phyloP scores from a whole-genome alignment of 2,113 vertebrate species.

The Blennius ocellaris region DNA sequence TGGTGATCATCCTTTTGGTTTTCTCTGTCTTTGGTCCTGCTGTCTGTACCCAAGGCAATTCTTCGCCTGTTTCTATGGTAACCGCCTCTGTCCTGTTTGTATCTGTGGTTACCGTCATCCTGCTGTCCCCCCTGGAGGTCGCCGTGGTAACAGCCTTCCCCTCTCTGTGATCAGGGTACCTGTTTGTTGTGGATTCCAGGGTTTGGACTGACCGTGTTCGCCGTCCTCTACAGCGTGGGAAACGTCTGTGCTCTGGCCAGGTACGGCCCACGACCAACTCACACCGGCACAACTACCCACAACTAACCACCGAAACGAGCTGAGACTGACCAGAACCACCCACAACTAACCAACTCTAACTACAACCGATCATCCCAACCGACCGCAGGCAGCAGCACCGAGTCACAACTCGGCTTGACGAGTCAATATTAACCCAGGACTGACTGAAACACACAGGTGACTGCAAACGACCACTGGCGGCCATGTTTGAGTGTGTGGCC shows the following conservation, averaged over 20 bases:
- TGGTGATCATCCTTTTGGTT: background rate
- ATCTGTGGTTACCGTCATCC: background rate
- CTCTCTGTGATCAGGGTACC: conserved; percentile 64
- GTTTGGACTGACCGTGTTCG: conserved; percentile 74
- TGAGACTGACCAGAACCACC: background rate
- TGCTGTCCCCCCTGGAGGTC: background rate
- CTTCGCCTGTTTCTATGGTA: background rate
- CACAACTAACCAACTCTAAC: background rate
- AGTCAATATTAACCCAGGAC: too few species aligned
- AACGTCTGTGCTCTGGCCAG: conserved; percentile 81
- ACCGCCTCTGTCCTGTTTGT: background rate
- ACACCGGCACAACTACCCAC: background rate
- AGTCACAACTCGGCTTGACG: too few species aligned
- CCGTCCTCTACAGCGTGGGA: conserved; percentile 80
- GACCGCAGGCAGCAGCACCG: background rate
- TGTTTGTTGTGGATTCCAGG: conserved; percentile 81
- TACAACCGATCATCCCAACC: background rate
- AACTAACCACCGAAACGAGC: background rate
- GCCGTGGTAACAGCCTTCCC: conserved; percentile 8
- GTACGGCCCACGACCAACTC: conserved; percentile 45
- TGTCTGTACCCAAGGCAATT: conserved; percentile 1
- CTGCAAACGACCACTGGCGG: background rate
- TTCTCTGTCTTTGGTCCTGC: too few species aligned
- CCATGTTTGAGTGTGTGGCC: background rate
- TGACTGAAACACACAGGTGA: too few species aligned